Evolutionary conservation across 1,140 invertebrate species (phyloP), one percentile per base, ranked within the genome.

Genomic region (Drosophila ananassae): DNA sequence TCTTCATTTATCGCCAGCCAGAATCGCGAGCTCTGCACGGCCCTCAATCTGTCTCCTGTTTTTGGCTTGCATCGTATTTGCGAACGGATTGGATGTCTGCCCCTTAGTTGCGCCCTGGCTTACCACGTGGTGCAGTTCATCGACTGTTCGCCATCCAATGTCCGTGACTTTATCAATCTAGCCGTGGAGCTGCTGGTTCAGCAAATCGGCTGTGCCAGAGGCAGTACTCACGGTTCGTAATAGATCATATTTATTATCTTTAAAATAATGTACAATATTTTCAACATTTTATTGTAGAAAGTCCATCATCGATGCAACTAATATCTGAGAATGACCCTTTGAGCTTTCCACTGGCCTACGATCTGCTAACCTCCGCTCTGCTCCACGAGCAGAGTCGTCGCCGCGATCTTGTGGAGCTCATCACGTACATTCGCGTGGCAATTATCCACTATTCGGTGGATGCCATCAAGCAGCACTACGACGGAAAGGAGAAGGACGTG

Each of bases 151-250:
- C 63, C 54, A 2, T 24, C 34, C 5, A 92, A 90, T 37, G 75
- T 62, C 13, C 47, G 37, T 3, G 73, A 89, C 12, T 92, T 89
- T 25, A 73, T 92, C 5, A 78, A 72, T 28, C 64, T 92, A 13
- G 91, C 73, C 1, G 25, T 92, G 7, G 75, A 90, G 60, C 47
- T 92, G 34, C 28, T 92, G n/a, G 62, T 73, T 12, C 91, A 92
- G 74, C 89, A 92, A 74, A 90, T 91, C 9, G 17, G 37, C 7
- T 47, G 50, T 0, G 75, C 72, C 52, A 90, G 73, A 32, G 71
- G 75, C 10, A 52, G 64, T 7, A 48, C 50, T 12, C 54, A 64
- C 9, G 79, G 87, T 90, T 28, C 60, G 68, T 39, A 21, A 54
- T 2, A 7, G 17, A 47, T 47, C 4, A 2, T 5, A 6, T 21